phyloP scores from a whole-genome alignment of 2,888 invertebrate species.

The Dolichopus griseipennis region DNA sequence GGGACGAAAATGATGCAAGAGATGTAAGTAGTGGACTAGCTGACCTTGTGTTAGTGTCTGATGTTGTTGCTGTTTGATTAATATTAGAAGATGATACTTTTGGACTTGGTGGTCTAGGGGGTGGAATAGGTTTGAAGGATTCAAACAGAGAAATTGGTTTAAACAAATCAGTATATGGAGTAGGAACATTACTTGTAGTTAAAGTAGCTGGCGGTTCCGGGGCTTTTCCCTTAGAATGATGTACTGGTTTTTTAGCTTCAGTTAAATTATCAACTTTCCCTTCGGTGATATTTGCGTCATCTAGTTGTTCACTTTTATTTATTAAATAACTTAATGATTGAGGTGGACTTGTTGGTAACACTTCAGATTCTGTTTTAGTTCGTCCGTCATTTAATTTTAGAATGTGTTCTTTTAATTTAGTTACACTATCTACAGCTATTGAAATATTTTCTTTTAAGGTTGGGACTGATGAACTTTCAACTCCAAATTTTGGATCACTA shows the following conservation, averaged over 20 bases:
- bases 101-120: neutral
- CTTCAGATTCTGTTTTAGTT: neutral
- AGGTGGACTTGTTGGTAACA: slow-evolving; percentile 25
- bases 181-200: neutral
- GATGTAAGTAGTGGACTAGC: slow-evolving; percentile 18
- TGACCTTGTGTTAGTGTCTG: neutral
- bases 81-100: neutral
- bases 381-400: neutral
- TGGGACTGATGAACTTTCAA: slow-evolving; percentile 12
- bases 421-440: neutral
- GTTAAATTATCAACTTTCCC: slow-evolving; percentile 10
- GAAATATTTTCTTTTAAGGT: slow-evolving; percentile 1
- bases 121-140: neutral
- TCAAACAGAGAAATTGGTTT: neutral
- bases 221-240: slow-evolving; percentile 38
- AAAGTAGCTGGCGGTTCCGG: slow-evolving; percentile 31
- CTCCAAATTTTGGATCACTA: slow-evolving; percentile 6
- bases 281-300: neutral
- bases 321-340: slow-evolving; percentile 30
- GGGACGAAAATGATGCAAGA: slow-evolving; percentile 9
- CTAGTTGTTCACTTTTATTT: slow-evolving; percentile 33
- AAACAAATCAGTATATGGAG: neutral
- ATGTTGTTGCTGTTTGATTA: neutral
- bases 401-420: neutral
- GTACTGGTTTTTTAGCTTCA: neutral